Conservation (phyloP, 2,888 invertebrate genomes). For the Galeruca laticollis region DNA sequence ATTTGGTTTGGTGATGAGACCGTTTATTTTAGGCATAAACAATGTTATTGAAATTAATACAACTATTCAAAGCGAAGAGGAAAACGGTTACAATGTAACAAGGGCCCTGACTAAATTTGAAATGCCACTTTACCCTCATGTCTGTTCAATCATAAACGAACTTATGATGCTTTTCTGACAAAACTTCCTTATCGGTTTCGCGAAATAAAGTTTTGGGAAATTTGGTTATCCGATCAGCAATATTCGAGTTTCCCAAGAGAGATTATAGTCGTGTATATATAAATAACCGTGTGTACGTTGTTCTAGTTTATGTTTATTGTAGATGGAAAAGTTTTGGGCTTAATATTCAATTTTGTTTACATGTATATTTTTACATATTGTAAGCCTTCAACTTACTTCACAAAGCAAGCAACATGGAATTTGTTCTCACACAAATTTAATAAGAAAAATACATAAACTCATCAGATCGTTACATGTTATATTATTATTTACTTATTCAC, state of each 20-base stretch:
- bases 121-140: background rate
- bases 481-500: too few relatives aligned
- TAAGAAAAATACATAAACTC: too few relatives aligned
- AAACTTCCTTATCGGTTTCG: slow-evolving; percentile 39
- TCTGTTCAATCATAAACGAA: slow-evolving; percentile 12
- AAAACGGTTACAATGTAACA: background rate
- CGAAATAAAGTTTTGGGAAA: slow-evolving; percentile 32
- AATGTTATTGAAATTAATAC: too few relatives aligned
- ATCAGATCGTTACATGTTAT: too few relatives aligned
- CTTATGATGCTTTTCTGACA: slow-evolving; percentile 19
- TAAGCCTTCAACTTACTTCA: background rate
- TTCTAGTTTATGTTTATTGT: slow-evolving; percentile 7
- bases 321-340: slow-evolving; percentile 11
- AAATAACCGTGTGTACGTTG: slow-evolving; percentile 10
- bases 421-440: too few relatives aligned
- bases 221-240: slow-evolving; percentile 29
- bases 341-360: background rate
- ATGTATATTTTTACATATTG: background rate
- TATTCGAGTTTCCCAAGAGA: slow-evolving; percentile 23
- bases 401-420: too few relatives aligned
- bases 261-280: background rate
- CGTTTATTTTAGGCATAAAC: too few relatives aligned
- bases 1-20: too few relatives aligned
- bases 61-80: too few relatives aligned
- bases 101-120: background rate